Conservation (phyloP, 2,888 invertebrate genomes). For the Oxystoma pomonae region DNA sequence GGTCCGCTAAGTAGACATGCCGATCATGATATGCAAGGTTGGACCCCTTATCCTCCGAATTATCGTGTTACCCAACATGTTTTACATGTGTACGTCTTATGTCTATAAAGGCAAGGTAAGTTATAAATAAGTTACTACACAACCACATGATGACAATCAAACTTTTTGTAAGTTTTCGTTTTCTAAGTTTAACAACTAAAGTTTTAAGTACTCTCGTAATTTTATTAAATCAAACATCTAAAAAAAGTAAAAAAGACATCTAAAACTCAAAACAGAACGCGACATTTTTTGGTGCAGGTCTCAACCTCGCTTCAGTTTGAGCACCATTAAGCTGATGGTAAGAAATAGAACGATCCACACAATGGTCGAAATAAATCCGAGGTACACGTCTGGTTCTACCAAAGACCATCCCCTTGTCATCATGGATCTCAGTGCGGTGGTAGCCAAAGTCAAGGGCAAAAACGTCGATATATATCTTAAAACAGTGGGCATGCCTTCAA, state of each 20-base stretch:
- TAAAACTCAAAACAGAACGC: no score
- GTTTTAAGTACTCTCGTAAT: no score
- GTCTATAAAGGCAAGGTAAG: not conserved
- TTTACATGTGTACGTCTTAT: conserved; percentile 1
- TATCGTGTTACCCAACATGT: not conserved
- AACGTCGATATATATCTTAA: conserved; percentile 74
- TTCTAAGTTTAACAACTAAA: no score
- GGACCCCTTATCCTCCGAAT: no score
- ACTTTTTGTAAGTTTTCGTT: no score
- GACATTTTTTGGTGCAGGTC: no score
- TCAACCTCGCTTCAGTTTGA: conserved; percentile 64
- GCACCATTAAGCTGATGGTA: conserved; percentile 72
- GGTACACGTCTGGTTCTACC: conserved; percentile 76
- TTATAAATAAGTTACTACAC: not conserved
- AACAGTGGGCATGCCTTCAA: conserved; percentile 72
- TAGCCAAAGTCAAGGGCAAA: conserved; percentile 86
- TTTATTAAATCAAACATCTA: no score
- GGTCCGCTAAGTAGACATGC: no score
- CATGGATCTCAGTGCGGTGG: conserved; percentile 83
- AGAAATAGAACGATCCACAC: conserved; percentile 83
- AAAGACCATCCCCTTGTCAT: conserved; percentile 86
- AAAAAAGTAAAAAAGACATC: no score
- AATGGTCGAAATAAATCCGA: conserved; percentile 81
- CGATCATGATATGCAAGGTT: no score
- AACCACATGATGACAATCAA: conserved; percentile 1